phyloP scores from a whole-genome alignment of 2,888 invertebrate genomes.

The Sarcophaga rosellei region DNA sequence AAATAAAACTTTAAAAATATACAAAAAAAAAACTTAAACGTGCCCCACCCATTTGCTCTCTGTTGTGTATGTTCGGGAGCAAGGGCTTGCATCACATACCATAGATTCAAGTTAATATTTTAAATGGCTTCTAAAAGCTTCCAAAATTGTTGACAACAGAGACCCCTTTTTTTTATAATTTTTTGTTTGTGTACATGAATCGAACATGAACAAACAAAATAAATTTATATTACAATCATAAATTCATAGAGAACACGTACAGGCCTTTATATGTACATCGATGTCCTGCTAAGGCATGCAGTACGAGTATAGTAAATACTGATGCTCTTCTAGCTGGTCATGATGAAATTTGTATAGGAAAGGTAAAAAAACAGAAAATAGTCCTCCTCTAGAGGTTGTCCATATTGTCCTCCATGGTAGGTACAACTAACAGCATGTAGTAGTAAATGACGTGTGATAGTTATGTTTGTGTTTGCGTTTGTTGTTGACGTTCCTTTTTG shows the following conservation, averaged over 20 bases:
- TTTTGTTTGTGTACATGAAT: neutral
- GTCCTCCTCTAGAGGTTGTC: conserved; percentile 5
- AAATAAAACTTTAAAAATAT: too few relatives aligned
- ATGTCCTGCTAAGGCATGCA: neutral
- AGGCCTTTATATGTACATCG: neutral
- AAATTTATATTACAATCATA: conserved; percentile 80
- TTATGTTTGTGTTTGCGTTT: conserved; percentile 11
- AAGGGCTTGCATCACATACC: too few relatives aligned
- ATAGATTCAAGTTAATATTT: conserved; percentile 1
- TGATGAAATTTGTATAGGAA: conserved; percentile 18
- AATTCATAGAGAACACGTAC: conserved; percentile 73
- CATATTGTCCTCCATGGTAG: neutral
- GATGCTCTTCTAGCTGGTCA: neutral
- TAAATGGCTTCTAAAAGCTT: conserved; percentile 23
- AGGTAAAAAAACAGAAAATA: neutral
- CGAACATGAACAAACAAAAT: conserved; percentile 72
- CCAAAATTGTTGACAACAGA: conserved; percentile 31
- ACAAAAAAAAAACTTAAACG: too few relatives aligned
- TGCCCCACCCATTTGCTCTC: too few relatives aligned
- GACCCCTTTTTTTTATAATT: neutral
- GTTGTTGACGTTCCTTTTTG: conserved; percentile 14
- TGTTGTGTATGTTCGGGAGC: too few relatives aligned
- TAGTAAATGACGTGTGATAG: conserved; percentile 28
- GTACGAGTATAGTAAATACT: neutral
- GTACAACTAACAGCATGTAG: neutral